These are phyloP conservation scores for Echeneis naucrates DNA, from an alignment of 2,797 vertebrate genomes.

Conservation along the genomic window DNA sequence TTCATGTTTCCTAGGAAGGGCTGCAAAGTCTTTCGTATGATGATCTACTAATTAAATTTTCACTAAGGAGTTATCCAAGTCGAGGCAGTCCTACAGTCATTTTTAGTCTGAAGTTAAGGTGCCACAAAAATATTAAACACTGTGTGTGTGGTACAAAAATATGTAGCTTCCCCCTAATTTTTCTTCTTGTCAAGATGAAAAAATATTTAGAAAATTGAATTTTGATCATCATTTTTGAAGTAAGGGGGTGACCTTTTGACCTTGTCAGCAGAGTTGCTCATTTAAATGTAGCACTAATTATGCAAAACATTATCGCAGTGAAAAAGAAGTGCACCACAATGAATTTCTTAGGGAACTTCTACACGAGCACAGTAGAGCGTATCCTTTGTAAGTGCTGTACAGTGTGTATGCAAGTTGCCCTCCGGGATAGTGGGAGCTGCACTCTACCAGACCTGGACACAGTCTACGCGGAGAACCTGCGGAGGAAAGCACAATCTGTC, in stretches of 20 bases:
- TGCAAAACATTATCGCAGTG: background rate
- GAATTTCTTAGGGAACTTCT: too few relatives aligned
- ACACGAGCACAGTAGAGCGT: too few relatives aligned
- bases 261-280: slow-evolving; percentile 1
- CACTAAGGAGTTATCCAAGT: too few relatives aligned
- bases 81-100: slow-evolving; percentile 9
- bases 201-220: background rate
- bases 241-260: slow-evolving; percentile 7
- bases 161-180: background rate
- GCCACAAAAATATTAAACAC: too few relatives aligned
- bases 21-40: slow-evolving; percentile 2
- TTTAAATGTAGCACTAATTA: background rate
- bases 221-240: background rate
- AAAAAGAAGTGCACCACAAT: background rate
- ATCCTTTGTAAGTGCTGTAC: too few relatives aligned
- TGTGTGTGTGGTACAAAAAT: too few relatives aligned
- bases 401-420: too few relatives aligned
- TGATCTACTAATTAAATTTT: slow-evolving; percentile 36
- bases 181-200: background rate
- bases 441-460: too few relatives aligned
- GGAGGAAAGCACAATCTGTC: too few relatives aligned
- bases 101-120: slow-evolving; percentile 4
- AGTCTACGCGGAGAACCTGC: too few relatives aligned
- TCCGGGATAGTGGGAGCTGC: too few relatives aligned
- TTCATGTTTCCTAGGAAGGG: slow-evolving; percentile 18